Percentiles rank a stretch among this genome's conserved stretches.
These are phyloP conservation scores for Macropis europaea DNA, from an alignment of 2,888 invertebrate genomes.

Conservation along the genomic window DNA sequence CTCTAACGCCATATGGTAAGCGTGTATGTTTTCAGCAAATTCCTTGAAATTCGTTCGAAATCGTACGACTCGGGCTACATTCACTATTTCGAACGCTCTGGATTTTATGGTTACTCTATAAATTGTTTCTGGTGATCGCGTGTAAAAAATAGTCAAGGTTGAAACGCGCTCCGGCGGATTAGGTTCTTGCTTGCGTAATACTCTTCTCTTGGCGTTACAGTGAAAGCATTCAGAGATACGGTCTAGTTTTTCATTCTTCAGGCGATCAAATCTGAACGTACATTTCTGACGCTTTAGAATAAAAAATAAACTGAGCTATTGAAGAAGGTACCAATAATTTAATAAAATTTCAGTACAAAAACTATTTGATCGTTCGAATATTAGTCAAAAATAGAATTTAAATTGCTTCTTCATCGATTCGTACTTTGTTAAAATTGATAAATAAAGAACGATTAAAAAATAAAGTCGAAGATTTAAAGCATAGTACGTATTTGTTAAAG, in stretches of 20 bases:
- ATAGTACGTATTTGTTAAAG: no score
- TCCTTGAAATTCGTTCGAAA: neutral
- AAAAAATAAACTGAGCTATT: no score
- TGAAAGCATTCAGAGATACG: neutral
- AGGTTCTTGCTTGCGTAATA: constrained; percentile 17
- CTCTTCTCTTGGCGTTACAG: neutral
- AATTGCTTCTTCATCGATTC: no score
- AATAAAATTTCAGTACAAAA: no score
- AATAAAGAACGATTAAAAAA: no score
- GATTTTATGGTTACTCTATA: constrained; percentile 6
- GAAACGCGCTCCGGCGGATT: constrained; percentile 16
- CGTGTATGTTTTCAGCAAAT: constrained; percentile 27
- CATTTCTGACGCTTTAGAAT: no score
- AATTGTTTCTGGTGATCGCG: constrained; percentile 5
- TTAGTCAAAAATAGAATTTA: no score
- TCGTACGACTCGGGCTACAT: neutral
- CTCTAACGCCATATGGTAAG: constrained; percentile 22
- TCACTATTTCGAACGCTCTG: neutral
- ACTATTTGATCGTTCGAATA: no score
- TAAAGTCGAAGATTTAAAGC: no score
- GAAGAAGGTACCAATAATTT: no score
- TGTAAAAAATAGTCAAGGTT: constrained; percentile 33
- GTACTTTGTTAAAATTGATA: no score
- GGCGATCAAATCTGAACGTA: no score
- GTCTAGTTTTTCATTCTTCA: constrained; percentile 7